phyloP scores from a whole-genome alignment of 2,888 invertebrate genomes.

The Odontomyia ornata region DNA sequence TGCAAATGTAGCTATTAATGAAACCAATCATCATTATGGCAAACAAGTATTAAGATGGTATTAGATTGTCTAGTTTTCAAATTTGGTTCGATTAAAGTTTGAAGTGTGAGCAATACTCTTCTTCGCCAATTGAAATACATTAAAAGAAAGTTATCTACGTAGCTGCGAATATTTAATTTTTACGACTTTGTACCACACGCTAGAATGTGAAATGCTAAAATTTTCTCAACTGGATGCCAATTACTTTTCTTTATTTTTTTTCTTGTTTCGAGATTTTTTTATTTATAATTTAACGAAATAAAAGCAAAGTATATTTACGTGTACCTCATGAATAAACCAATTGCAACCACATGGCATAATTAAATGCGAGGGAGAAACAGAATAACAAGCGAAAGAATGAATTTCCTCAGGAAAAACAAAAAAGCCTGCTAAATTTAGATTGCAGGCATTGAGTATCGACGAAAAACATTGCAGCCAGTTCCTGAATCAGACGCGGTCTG shows the following conservation, averaged over 20 bases:
- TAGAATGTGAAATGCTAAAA: not conserved
- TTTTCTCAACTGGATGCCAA: not conserved
- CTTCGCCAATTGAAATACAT: too few species aligned
- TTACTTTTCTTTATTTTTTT: not conserved
- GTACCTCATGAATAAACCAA: constrained; percentile 24
- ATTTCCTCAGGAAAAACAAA: constrained; percentile 9
- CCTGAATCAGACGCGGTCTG: constrained; percentile 10
- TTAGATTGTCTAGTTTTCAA: too few species aligned
- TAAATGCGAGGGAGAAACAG: constrained; percentile 20
- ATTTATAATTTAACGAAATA: constrained; percentile 28
- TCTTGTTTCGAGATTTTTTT: not conserved
- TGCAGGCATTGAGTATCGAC: not conserved
- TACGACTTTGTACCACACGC: not conserved
- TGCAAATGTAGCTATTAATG: too few species aligned
- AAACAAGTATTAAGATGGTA: too few species aligned
- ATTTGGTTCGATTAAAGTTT: too few species aligned
- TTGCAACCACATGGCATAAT: constrained; percentile 42
- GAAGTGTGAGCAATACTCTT: too few species aligned
- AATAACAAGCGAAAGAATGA: not conserved
- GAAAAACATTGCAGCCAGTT: not conserved
- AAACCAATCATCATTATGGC: too few species aligned
- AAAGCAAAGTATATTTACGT: constrained; percentile 1
- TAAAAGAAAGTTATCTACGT: too few species aligned
- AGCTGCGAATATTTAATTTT: too few species aligned
- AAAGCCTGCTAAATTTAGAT: constrained; percentile 38